Percentiles rank a stretch among this genome's conserved stretches.
phyloP scores from a whole-genome alignment of 2,113 vertebrate genomes.

The Sardina pilchardus region DNA sequence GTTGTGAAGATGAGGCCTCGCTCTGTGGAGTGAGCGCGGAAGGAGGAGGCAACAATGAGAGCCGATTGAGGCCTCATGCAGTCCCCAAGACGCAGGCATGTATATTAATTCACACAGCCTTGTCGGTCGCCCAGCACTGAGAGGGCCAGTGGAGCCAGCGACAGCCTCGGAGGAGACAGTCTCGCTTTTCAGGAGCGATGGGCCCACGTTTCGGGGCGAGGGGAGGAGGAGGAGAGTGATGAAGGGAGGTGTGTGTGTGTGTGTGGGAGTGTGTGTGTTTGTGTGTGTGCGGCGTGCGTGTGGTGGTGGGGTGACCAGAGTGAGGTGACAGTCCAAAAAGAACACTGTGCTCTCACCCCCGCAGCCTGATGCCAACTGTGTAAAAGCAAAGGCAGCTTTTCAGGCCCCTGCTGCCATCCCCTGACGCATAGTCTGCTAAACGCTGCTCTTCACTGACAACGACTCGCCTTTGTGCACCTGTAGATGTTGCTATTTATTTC shows the following conservation, averaged over 20 bases:
- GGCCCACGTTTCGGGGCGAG: background rate
- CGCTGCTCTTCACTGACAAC: background rate
- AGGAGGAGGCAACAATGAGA: slow-evolving; percentile 72
- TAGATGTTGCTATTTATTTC: slow-evolving; percentile 17
- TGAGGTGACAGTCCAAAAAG: slow-evolving; percentile 29
- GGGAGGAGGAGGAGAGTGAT: background rate
- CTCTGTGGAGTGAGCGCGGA: slow-evolving; percentile 70
- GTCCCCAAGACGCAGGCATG: slow-evolving; percentile 65
- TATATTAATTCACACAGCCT: slow-evolving; percentile 58
- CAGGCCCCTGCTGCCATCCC: slow-evolving; percentile 26
- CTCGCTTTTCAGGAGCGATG: slow-evolving; percentile 10
- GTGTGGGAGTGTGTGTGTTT: slow-evolving; percentile 20
- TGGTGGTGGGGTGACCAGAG: background rate
- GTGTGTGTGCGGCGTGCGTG: background rate
- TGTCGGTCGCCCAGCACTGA: slow-evolving; percentile 20
- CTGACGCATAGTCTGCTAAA: background rate
- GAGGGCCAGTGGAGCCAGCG: slow-evolving; percentile 11
- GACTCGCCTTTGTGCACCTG: background rate
- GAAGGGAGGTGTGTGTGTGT: background rate
- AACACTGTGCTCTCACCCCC: slow-evolving; percentile 14
- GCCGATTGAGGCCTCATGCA: slow-evolving; percentile 65
- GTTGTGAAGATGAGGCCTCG: slow-evolving; percentile 69
- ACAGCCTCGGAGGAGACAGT: slow-evolving; percentile 15
- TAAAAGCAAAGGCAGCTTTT: slow-evolving; percentile 16
- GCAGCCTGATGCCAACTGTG: slow-evolving; percentile 30